Base-by-base conservation (phyloP, 1,140 invertebrate species). In the Lasioglossum baleicum region DNA sequence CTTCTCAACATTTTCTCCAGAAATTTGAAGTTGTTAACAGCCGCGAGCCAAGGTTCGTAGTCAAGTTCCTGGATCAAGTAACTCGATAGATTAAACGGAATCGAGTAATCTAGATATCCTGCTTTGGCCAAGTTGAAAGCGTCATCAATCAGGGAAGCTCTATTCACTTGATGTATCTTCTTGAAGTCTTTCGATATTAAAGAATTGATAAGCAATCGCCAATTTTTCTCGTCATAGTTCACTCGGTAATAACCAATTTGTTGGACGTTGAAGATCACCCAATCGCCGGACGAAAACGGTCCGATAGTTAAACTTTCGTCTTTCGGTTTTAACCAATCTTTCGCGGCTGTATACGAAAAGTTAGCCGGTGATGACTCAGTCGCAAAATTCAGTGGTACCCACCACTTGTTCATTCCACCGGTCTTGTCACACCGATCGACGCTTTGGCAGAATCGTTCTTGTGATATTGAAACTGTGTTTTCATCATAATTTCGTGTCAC, bases 91-190 rank as follows among this genome's bases (percentile, higher is more conserved):
- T 93, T 72, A 3, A 96, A 88, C 0, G 95, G 91, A 2, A 93
- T 81, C 0, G 83, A 80, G 61, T 95, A 95, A 26, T 91, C 67
- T 0, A 94, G 31, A 5, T 89, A 83, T 10, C 90, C 92, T 1
- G 87, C 89, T 75, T 89, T 89, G 0, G 94, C 94, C 44, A 96
- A 87, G 81, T 94, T 94, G 77, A 95, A 94, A 1, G 94, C 91
- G 86, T 96, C 95, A 81, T 95, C 94, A 10, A 96, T 86, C 17
- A 96, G 90, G 78, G 95, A 94, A 11, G 95, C 95, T 80, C 96
- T 88, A 75, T 94, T 95, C 1, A 92, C 87, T 10, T 83, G 69
- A 42, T 90, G 82, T 63, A 96, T 94, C 15, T 63, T 76, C 10
- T 84, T 82, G 20, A 81, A 87, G 40, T 92, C 82, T 0, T 58